Base-by-base conservation (phyloP, 2,113 vertebrate species). In the Anarrhichthys ocellatus region DNA sequence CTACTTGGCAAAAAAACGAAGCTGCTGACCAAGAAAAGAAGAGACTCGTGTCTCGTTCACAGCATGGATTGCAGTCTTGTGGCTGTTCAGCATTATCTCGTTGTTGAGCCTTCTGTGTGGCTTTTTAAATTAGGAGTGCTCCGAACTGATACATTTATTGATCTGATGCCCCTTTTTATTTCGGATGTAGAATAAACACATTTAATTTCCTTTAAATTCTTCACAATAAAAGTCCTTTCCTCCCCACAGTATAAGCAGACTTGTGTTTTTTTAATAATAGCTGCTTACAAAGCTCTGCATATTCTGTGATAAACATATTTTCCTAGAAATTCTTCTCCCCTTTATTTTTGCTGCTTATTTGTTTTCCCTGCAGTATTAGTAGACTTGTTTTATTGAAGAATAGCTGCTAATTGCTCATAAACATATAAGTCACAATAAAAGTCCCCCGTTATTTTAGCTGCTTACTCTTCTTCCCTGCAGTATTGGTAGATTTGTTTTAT, bases 1-100 rank as follows among this genome's bases (percentile, higher is more conserved):
- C 89, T 92, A 78, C 82, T 81, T 90, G 88, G 90, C 86, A 83
- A 74, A 85, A 91, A 71, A 86, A 91, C 82, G 89, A 91, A 90
- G 81, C 86, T 91, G 90, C 90, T 91, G 89, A 93, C 90, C 89
- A 88, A 85, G 82, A 80, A 81, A 78, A 79, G 69, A 62, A 40
- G 74, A 81, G 72, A 73, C 68, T 72, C 0, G 8, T 67, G 75
- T 84, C 82, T 89, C 69, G 66, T 84, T 85, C 71, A 65, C 78
- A 76, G 67, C 7, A 14, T 62, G 75, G 69, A 78, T 83, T 82
- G 42, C 61, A 81, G 50, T 78, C 71, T 54, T 63, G 71, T 80
- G 76, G 78, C 73, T 79, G 76, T 82, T 85, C 42, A 85, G 81
- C 64, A 11, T 50, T 88, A 85, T 88, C 61, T 68, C 59, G 46